Evolutionary conservation across 2,888 invertebrate species (phyloP).

Genomic region (Microdon myrmicae): DNA sequence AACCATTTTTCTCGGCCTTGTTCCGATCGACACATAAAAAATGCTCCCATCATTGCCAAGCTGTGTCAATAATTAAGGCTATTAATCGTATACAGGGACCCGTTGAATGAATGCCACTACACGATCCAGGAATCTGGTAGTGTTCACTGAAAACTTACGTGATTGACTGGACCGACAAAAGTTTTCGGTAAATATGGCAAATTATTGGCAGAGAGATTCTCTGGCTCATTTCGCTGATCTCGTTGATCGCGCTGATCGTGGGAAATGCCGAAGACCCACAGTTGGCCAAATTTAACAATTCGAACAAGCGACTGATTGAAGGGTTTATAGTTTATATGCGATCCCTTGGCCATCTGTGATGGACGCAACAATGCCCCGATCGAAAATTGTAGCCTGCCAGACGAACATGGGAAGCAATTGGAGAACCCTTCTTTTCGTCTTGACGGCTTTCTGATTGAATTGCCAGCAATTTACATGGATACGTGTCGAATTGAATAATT

Average conservation of each 20-base stretch:
- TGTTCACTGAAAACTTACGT: no score
- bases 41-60: conserved; percentile 52
- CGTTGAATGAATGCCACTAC: conserved; percentile 31
- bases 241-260: conserved; percentile 31
- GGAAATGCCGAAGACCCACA: conserved; percentile 30
- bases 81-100: conserved; percentile 44
- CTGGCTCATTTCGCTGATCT: background rate
- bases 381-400: conserved; percentile 36
- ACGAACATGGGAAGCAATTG: conserved; percentile 27
- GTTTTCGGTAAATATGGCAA: conserved; percentile 42
- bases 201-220: conserved; percentile 48
- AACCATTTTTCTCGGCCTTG: conserved; percentile 51
- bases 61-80: conserved; percentile 53
- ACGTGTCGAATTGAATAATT: conserved; percentile 53
- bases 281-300: conserved; percentile 48
- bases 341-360: conserved; percentile 46
- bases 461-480: conserved; percentile 52
- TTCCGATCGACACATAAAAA: conserved; percentile 50
- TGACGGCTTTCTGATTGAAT: conserved; percentile 49
- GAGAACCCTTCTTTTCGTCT: conserved; percentile 37
- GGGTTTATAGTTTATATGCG: no score
- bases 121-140: no score
- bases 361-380: conserved; percentile 42
- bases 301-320: conserved; percentile 38
- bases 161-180: conserved; percentile 30